These are phyloP conservation scores for Myotis vivesi DNA, from an alignment of 2,797 vertebrate genomes.

Conservation along the genomic window DNA sequence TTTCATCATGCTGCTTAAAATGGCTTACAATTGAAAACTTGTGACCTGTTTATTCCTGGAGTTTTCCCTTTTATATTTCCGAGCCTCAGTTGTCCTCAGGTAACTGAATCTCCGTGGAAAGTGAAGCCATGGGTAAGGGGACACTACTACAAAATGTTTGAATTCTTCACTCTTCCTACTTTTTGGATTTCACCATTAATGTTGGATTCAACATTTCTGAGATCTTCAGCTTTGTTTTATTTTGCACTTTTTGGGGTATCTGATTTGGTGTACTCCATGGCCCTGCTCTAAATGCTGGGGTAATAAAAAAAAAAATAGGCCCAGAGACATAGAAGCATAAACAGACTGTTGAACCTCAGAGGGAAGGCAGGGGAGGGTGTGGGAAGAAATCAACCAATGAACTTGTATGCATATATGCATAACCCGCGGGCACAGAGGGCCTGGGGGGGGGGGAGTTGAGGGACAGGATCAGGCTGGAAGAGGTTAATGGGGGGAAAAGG, in stretches of 20 bases:
- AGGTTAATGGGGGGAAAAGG: too few relatives aligned
- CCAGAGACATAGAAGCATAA: too few relatives aligned
- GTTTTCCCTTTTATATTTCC: background rate
- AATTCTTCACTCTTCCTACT: background rate
- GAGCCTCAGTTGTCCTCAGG: too few relatives aligned
- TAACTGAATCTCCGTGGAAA: background rate
- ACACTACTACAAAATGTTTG: background rate
- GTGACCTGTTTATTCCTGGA: background rate
- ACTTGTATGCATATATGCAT: too few relatives aligned
- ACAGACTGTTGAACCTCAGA: too few relatives aligned
- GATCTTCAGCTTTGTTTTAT: background rate
- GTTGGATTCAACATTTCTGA: background rate
- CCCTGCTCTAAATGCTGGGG: background rate
- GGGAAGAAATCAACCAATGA: too few relatives aligned
- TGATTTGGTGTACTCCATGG: background rate
- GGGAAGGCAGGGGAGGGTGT: too few relatives aligned
- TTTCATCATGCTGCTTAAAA: background rate
- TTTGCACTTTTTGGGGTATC: background rate
- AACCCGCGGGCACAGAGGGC: too few relatives aligned
- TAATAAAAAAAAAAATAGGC: too few relatives aligned
- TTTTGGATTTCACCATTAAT: background rate
- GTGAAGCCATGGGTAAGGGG: too few relatives aligned
- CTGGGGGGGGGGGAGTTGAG: too few relatives aligned
- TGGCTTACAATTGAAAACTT: accelerated
- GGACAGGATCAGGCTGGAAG: too few relatives aligned